These are phyloP conservation scores for Tetranychus urticae DNA, from an alignment of 1,140 invertebrate genomes.

Conservation along the genomic window DNA sequence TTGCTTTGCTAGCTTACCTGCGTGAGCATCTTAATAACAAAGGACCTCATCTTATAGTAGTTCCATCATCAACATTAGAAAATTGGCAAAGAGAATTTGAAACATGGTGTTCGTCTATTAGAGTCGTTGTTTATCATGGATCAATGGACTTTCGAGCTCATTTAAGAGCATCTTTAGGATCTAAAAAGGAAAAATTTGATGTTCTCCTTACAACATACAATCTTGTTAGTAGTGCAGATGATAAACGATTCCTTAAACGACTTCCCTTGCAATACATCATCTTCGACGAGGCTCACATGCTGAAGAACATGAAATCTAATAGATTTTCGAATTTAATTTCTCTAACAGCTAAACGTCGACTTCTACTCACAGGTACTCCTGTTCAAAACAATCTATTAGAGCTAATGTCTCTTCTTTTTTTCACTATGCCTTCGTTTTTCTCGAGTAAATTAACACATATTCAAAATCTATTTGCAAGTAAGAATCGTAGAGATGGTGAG, in stretches of 20 bases:
- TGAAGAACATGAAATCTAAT: slow-evolving; percentile 84
- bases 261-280: slow-evolving; percentile 71
- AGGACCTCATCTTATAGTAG: slow-evolving; percentile 60
- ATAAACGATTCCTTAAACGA: slow-evolving; percentile 67
- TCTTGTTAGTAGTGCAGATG: slow-evolving; percentile 40
- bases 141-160: slow-evolving; percentile 51
- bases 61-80: slow-evolving; percentile 71
- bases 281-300: slow-evolving; percentile 92
- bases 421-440: slow-evolving; percentile 89
- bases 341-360: slow-evolving; percentile 41
- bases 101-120: slow-evolving; percentile 55
- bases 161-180: slow-evolving; percentile 47
- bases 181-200: slow-evolving; percentile 43
- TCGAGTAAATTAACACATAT: slow-evolving; percentile 60
- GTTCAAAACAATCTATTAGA: slow-evolving; percentile 88
- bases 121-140: slow-evolving; percentile 66
- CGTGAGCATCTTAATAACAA: slow-evolving; percentile 33
- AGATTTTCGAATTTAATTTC: slow-evolving; percentile 57
- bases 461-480: slow-evolving; percentile 45
- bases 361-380: slow-evolving; percentile 72
- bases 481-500: slow-evolving; percentile 21
- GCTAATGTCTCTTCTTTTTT: slow-evolving; percentile 77
- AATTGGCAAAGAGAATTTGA: slow-evolving; percentile 68
- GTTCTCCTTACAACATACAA: slow-evolving; percentile 58
- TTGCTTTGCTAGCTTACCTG: slow-evolving; percentile 60